Conservation (phyloP, 2,113 vertebrate species). For the Chamaea fasciata region DNA sequence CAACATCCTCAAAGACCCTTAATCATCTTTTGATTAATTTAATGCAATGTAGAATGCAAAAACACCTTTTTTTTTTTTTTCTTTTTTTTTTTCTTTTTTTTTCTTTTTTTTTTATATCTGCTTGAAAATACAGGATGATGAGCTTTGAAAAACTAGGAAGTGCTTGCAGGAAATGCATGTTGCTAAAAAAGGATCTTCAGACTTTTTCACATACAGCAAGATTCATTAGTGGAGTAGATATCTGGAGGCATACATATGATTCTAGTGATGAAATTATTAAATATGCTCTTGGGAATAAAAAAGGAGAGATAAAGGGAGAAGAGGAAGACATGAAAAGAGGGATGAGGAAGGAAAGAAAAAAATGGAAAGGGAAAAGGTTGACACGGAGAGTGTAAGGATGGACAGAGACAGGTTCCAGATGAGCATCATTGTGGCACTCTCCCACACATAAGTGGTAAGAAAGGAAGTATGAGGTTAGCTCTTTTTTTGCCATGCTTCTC, state of each 20-base stretch:
- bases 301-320: neutral
- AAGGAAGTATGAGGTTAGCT: neutral
- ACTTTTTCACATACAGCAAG: neutral
- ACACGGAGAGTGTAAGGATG: neutral
- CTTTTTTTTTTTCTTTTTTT: neutral
- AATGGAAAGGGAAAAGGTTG: neutral
- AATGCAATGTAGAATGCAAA: accelerated
- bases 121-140: neutral
- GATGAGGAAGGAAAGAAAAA: neutral
- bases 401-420: no score
- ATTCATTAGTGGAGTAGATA: neutral
- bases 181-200: neutral
- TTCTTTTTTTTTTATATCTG: neutral
- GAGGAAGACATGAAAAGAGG: neutral
- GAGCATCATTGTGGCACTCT: neutral
- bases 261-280: neutral
- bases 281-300: neutral
- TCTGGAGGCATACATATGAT: neutral
- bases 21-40: neutral
- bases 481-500: neutral
- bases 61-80: accelerated
- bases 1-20: neutral
- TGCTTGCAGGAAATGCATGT: neutral
- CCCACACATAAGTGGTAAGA: neutral
- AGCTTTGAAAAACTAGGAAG: neutral